These are phyloP conservation scores for Conomelus anceps DNA, from an alignment of 2,888 invertebrate genomes.

Conservation along the genomic window DNA sequence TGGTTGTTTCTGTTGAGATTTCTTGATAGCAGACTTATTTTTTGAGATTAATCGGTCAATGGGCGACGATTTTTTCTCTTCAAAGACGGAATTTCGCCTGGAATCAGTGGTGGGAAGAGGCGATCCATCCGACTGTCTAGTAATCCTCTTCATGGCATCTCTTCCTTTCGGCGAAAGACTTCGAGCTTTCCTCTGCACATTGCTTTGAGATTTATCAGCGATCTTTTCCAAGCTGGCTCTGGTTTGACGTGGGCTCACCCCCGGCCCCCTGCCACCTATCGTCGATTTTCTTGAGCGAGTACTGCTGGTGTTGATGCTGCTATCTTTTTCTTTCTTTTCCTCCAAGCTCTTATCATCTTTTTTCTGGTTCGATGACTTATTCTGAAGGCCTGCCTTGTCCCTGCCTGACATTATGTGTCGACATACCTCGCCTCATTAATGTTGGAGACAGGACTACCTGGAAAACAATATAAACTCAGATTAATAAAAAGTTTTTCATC, in stretches of 20 bases:
- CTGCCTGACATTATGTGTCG: constrained; percentile 9
- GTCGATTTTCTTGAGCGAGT: not conserved
- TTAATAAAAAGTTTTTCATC: too few relatives aligned
- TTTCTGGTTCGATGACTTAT: not conserved
- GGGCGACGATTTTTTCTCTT: constrained; percentile 28
- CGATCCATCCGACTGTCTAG: constrained; percentile 18
- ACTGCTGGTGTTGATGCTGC: not conserved
- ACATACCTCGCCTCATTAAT: not conserved
- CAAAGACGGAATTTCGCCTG: constrained; percentile 22
- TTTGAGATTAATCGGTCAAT: constrained; percentile 30
- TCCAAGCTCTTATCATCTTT: constrained; percentile 9
- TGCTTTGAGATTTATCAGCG: not conserved
- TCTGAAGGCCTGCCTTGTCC: constrained; percentile 1
- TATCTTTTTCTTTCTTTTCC: constrained; percentile 6
- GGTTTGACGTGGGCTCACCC: not conserved
- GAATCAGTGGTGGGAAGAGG: constrained; percentile 24
- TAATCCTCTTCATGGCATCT: not conserved
- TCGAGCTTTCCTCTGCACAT: not conserved
- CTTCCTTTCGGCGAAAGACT: not conserved
- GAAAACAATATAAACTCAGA: not conserved
- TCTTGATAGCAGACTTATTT: constrained; percentile 29
- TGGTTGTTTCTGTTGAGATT: constrained; percentile 1
- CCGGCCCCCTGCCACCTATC: too few relatives aligned
- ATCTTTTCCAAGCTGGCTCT: not conserved
- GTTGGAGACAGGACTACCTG: not conserved